Evolutionary conservation across 2,113 vertebrate genomes (phyloP).

Genomic region (Gymnocephalus cernua): DNA sequence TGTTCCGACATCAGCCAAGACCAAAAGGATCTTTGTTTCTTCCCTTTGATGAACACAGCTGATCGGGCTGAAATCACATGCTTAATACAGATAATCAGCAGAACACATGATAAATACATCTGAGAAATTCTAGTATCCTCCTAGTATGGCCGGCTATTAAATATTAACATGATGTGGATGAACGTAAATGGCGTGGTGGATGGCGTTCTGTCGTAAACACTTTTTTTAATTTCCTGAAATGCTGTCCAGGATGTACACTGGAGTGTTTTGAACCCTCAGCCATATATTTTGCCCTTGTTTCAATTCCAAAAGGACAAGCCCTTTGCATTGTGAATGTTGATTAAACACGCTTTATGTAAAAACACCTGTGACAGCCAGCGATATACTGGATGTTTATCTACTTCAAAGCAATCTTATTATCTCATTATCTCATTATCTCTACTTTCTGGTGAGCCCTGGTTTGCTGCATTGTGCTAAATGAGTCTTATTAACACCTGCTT

Average conservation of each 20-base stretch:
- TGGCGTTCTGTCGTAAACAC: not conserved
- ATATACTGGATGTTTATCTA: conserved; percentile 71
- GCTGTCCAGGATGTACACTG: not conserved
- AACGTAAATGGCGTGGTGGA: not conserved
- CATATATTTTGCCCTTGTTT: conserved; percentile 27
- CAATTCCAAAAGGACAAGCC: conserved; percentile 33
- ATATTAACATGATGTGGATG: not conserved
- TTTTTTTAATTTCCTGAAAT: not conserved
- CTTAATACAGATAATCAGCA: not conserved
- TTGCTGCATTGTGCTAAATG: conserved; percentile 69
- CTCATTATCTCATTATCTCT: conserved; percentile 73
- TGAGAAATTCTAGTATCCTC: not conserved
- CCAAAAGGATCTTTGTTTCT: conserved; percentile 44
- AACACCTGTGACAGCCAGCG: conserved; percentile 59
- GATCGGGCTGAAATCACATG: not conserved
- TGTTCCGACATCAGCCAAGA: conserved; percentile 26
- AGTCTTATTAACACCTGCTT: conserved; percentile 66
- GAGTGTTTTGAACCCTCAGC: not conserved
- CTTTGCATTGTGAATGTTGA: conserved; percentile 49
- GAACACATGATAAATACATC: conserved; percentile 1
- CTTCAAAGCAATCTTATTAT: conserved; percentile 70
- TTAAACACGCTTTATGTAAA: conserved; percentile 49
- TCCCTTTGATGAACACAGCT: conserved; percentile 55
- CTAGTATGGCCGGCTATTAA: not conserved
- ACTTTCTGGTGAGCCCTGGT: conserved; percentile 57